A percentile compares a stretch with the other conserved stretches of the same genome.
Evolutionary conservation across 2,113 vertebrate species (phyloP).

Genomic region (Cyanistes caeruleus): DNA sequence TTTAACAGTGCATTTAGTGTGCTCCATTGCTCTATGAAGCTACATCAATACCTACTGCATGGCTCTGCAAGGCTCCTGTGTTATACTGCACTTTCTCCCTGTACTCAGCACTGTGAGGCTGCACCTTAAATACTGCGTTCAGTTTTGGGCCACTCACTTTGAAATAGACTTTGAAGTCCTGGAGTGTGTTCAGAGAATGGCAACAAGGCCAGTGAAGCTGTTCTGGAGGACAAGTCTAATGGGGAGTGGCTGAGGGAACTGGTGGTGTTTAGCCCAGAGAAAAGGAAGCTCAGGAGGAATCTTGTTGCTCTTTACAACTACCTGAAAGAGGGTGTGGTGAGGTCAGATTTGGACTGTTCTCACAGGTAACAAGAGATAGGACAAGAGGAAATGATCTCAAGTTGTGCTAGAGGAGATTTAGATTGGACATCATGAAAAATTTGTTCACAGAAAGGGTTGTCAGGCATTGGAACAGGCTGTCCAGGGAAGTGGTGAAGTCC

Average conservation of each 20-base stretch:
- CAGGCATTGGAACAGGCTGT: background rate
- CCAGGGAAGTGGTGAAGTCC: background rate
- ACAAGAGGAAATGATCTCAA: background rate
- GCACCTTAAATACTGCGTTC: background rate
- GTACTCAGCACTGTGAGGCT: background rate
- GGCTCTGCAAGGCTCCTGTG: background rate
- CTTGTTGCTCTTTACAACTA: background rate
- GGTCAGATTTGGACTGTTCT: background rate
- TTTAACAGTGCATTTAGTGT: background rate
- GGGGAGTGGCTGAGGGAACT: background rate
- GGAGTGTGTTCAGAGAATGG: background rate
- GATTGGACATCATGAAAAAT: background rate
- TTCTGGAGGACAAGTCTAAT: background rate
- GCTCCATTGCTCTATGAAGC: background rate
- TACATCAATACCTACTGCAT: background rate
- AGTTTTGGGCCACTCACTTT: background rate
- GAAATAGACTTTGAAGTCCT: background rate
- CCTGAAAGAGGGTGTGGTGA: background rate
- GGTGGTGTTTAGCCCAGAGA: background rate
- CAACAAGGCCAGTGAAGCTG: background rate
- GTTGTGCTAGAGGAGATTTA: background rate
- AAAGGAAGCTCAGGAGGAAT: background rate
- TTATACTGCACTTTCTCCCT: background rate
- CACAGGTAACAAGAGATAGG: background rate
- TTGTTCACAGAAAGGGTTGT: background rate